phyloP scores from a whole-genome alignment of 2,797 vertebrate genomes.

The Oreortyx pictus region DNA sequence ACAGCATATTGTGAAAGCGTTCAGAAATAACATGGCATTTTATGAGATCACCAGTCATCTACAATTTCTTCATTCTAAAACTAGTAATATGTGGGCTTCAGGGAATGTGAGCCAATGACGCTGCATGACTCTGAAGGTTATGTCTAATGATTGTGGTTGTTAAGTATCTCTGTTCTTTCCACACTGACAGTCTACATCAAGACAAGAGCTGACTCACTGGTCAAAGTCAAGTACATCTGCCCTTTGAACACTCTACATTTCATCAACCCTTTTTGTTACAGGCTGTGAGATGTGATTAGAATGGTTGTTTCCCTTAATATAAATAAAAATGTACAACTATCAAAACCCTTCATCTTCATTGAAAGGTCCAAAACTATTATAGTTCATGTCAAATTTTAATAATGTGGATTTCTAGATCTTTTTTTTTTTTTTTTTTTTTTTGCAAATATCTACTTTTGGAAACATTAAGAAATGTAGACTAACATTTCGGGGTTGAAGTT shows the following conservation, averaged over 20 bases:
- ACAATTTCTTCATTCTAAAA: slow-evolving; percentile 63
- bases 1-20: slow-evolving; percentile 51
- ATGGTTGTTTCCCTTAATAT: neutral
- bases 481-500: neutral
- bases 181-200: slow-evolving; percentile 60
- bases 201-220: slow-evolving; percentile 44
- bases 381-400: slow-evolving; percentile 16
- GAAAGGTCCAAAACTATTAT: slow-evolving; percentile 14
- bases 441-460: neutral
- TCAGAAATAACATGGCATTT: slow-evolving; percentile 68
- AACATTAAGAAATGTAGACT: neutral
- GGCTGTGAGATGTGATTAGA: slow-evolving; percentile 23
- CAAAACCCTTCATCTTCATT: slow-evolving; percentile 26
- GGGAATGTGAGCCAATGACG: slow-evolving; percentile 40
- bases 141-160: slow-evolving; percentile 10
- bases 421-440: neutral
- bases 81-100: slow-evolving; percentile 57
- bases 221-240: slow-evolving; percentile 53
- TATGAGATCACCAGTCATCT: slow-evolving; percentile 60
- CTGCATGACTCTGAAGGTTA: slow-evolving; percentile 34
- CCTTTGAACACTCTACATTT: slow-evolving; percentile 58
- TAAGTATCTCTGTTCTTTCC: slow-evolving; percentile 58
- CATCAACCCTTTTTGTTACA: slow-evolving; percentile 21
- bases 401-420: neutral
- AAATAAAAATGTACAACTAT: slow-evolving; percentile 12